Percentiles rank a stretch among this genome's conserved stretches.
These are phyloP conservation scores for Lycia hirtaria DNA, from an alignment of 2,888 invertebrate species.

Conservation along the genomic window DNA sequence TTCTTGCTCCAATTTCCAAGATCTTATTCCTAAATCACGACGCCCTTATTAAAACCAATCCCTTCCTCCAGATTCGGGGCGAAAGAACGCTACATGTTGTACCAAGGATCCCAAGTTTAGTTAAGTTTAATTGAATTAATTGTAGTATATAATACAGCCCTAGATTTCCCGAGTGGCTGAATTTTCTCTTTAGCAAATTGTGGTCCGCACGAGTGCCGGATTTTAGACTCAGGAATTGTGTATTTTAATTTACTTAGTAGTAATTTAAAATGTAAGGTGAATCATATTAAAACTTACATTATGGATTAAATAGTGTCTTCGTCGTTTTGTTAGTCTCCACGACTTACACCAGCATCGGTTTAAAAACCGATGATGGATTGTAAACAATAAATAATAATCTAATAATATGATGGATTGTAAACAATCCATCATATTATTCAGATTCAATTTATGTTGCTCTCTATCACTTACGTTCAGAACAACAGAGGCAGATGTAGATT, in stretches of 20 bases:
- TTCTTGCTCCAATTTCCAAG: not conserved
- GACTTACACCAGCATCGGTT: too few species aligned
- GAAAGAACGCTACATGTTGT: conserved; percentile 21
- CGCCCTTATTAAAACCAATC: conserved; percentile 16
- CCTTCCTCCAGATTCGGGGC: conserved; percentile 8
- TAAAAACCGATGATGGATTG: too few species aligned
- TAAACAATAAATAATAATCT: too few species aligned
- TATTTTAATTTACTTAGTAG: conserved; percentile 25
- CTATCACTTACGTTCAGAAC: too few species aligned
- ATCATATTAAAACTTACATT: not conserved
- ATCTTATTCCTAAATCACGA: not conserved
- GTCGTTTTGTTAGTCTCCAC: too few species aligned
- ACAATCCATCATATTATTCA: too few species aligned
- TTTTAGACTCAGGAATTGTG: conserved; percentile 22
- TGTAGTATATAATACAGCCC: conserved; percentile 37
- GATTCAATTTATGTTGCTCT: too few species aligned
- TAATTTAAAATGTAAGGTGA: conserved; percentile 6
- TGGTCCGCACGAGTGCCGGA: conserved; percentile 26
- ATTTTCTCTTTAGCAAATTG: conserved; percentile 33
- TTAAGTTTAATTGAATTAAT: conserved; percentile 52
- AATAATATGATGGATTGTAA: not conserved
- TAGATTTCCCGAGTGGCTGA: conserved; percentile 47
- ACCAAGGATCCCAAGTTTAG: conserved; percentile 38
- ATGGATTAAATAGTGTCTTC: too few species aligned
- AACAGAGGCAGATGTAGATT: too few species aligned